phyloP scores from a whole-genome alignment of 2,797 vertebrate genomes.

The Pseudochaenichthys georgianus region DNA sequence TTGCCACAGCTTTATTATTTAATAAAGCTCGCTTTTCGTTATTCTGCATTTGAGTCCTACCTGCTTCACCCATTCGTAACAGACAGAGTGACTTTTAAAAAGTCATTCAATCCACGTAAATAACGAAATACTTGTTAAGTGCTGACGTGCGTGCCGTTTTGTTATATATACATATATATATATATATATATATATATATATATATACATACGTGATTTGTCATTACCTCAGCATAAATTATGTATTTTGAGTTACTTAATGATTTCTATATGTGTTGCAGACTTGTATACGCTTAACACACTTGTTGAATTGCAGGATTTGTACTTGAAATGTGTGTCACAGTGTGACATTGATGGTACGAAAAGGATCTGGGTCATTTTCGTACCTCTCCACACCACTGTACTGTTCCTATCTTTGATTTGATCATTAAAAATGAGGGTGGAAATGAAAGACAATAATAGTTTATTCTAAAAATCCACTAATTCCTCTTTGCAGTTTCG shows the following conservation, averaged over 20 bases:
- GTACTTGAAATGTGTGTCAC: neutral
- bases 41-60: no score
- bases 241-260: neutral
- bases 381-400: neutral
- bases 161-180: no score
- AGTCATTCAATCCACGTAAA: neutral
- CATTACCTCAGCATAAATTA: no score
- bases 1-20: no score
- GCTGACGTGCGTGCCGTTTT: neutral
- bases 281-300: no score
- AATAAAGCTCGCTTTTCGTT: no score
- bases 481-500: slow-evolving; percentile 84
- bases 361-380: neutral
- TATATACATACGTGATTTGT: no score
- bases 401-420: neutral
- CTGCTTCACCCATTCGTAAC: no score
- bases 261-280: neutral
- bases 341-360: neutral
- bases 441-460: neutral
- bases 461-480: neutral
- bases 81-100: neutral
- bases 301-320: neutral
- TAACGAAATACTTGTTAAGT: neutral
- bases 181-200: no score
- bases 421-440: neutral